These are phyloP conservation scores for Axinella damicornis DNA, from an alignment of 37 sponge, comb jelly and placozoan species.

Conservation along the genomic window DNA sequence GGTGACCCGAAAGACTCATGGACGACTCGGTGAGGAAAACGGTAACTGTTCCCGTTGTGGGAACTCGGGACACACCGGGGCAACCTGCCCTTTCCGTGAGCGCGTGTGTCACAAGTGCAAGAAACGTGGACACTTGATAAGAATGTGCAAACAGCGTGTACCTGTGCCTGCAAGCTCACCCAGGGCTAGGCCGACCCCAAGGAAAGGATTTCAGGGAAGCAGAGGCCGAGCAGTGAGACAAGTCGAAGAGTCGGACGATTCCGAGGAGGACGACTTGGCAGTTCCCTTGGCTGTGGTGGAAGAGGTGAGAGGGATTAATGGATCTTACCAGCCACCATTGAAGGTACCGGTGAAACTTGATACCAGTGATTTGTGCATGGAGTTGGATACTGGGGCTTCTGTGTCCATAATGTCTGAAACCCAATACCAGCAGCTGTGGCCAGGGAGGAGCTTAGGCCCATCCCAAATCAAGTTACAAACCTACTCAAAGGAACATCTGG, in stretches of 20 bases:
- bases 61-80: not conserved
- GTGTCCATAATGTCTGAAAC: no score
- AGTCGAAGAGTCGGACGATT: not conserved
- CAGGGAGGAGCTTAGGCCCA: no score
- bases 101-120: no score
- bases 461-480: no score
- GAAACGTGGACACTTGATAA: not conserved
- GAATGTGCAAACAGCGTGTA: not conserved
- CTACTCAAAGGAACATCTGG: no score
- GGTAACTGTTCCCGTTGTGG: not conserved
- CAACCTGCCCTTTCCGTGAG: not conserved
- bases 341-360: not conserved
- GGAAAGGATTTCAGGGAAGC: not conserved
- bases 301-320: not conserved
- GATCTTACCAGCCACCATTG: not conserved
- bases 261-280: not conserved
- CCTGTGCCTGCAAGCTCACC: no score
- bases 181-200: not conserved
- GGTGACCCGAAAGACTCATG: not conserved
- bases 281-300: not conserved
- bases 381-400: no score
- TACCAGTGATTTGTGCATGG: not conserved
- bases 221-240: not conserved
- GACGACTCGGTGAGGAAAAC: not conserved
- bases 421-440: no score